phyloP scores from a whole-genome alignment of 2,888 invertebrate species.

The Leucophora obtusa region DNA sequence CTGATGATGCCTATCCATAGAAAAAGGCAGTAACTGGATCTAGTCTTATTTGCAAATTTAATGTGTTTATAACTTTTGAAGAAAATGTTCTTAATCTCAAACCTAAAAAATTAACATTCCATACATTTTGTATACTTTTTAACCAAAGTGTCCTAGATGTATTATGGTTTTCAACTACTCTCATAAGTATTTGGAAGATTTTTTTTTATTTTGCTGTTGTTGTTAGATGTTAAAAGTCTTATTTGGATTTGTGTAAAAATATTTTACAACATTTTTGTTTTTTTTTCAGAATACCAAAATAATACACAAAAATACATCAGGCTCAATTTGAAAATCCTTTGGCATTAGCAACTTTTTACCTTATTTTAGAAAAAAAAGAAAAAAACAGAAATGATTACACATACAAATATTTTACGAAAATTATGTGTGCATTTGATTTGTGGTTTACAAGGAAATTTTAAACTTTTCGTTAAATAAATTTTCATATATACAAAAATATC shows the following conservation, averaged over 20 bases:
- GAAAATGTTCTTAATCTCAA: too few relatives aligned
- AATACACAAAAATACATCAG: constrained; percentile 27
- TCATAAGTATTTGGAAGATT: constrained; percentile 8
- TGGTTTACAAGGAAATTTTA: constrained; percentile 35
- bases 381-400: not conserved
- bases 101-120: too few relatives aligned
- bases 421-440: constrained; percentile 57
- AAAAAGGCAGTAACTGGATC: too few relatives aligned
- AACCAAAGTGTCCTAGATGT: not conserved
- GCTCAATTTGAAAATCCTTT: constrained; percentile 41
- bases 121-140: too few relatives aligned
- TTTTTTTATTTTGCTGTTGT: not conserved
- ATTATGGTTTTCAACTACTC: constrained; percentile 21
- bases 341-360: constrained; percentile 49
- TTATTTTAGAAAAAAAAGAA: constrained; percentile 30
- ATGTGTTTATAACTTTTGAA: too few relatives aligned
- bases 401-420: constrained; percentile 30
- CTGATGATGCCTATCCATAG: too few relatives aligned
- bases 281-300: constrained; percentile 1
- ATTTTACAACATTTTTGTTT: not conserved
- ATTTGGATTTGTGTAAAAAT: not conserved
- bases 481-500: not conserved
- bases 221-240: constrained; percentile 26
- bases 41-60: too few relatives aligned
- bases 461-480: constrained; percentile 45